Conservation (phyloP, 2,888 invertebrate species). For the Odontocerum albicorne region DNA sequence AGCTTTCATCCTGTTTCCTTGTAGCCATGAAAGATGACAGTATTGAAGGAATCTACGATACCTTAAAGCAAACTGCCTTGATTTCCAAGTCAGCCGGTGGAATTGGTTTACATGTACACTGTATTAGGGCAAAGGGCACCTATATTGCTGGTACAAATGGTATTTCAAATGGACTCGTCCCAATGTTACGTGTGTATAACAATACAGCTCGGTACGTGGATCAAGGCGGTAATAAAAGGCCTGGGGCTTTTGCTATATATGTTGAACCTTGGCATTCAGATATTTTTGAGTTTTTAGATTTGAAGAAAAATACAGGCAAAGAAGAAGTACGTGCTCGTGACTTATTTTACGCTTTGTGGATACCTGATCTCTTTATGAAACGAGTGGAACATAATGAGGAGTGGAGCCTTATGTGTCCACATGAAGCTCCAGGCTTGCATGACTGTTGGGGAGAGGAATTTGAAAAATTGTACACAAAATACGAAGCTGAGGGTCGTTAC, state of each 20-base stretch:
- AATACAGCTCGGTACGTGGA: slow-evolving; percentile 96
- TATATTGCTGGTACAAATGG: slow-evolving; percentile 95
- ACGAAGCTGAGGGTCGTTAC: slow-evolving; percentile 79
- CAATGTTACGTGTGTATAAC: slow-evolving; percentile 94
- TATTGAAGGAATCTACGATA: slow-evolving; percentile 93
- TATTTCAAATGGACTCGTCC: slow-evolving; percentile 92
- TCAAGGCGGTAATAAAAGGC: slow-evolving; percentile 96
- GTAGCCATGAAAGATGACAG: slow-evolving; percentile 94
- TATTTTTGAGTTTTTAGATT: slow-evolving; percentile 90
- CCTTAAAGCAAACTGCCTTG: slow-evolving; percentile 88
- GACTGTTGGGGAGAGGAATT: slow-evolving; percentile 97
- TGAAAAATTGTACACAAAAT: slow-evolving; percentile 81
- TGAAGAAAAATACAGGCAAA: slow-evolving; percentile 94
- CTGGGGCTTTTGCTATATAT: slow-evolving; percentile 97
- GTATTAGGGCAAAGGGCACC: slow-evolving; percentile 89
- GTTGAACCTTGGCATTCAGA: slow-evolving; percentile 99
- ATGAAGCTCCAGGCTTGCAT: slow-evolving; percentile 84
- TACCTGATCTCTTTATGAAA: slow-evolving; percentile 98
- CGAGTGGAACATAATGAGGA: slow-evolving; percentile 80
- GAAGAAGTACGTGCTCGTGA: slow-evolving; percentile 94
- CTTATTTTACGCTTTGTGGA: slow-evolving; percentile 96
- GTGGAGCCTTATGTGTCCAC: slow-evolving; percentile 98
- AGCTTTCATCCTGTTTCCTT: slow-evolving; percentile 94
- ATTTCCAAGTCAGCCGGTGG: slow-evolving; percentile 98
- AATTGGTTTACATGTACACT: slow-evolving; percentile 95